Percentiles rank a stretch among this genome's conserved stretches.
Conservation (phyloP, 1,140 invertebrate genomes). For the Stratiolaelaps scimitus region DNA sequence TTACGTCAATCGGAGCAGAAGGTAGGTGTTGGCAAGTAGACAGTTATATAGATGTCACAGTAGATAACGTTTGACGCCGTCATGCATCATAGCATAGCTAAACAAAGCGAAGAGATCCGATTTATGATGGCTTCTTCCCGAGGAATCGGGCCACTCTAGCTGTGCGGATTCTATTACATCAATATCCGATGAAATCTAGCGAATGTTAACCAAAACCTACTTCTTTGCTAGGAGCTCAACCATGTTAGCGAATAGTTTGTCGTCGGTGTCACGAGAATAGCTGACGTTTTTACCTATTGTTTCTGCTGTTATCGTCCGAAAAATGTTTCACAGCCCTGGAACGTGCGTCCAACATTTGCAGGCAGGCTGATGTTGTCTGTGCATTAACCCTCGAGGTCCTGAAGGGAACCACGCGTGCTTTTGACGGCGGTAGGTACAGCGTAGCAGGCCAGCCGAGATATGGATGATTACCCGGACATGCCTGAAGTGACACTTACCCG, state of each 20-base stretch:
- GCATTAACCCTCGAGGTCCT: constrained; percentile 57
- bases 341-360: constrained; percentile 49
- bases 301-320: no score
- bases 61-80: no score
- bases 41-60: constrained; percentile 2
- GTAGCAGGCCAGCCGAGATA: not conserved
- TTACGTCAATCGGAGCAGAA: constrained; percentile 56
- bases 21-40: constrained; percentile 38
- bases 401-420: constrained; percentile 57
- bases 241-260: no score
- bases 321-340: constrained; percentile 47
- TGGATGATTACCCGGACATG: no score
- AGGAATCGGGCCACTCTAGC: no score
- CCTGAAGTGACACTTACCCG: no score
- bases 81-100: no score
- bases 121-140: no score
- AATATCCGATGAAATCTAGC: not conserved
- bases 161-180: not conserved
- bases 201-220: constrained; percentile 4
- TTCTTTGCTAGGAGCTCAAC: not conserved
- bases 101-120: no score
- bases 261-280: no score
- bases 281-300: not conserved
- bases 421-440: constrained; percentile 49
- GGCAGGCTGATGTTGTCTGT: constrained; percentile 58